phyloP scores from a whole-genome alignment of 92 coral and sea anemone genomes.

The Zoanthus sociatus region DNA sequence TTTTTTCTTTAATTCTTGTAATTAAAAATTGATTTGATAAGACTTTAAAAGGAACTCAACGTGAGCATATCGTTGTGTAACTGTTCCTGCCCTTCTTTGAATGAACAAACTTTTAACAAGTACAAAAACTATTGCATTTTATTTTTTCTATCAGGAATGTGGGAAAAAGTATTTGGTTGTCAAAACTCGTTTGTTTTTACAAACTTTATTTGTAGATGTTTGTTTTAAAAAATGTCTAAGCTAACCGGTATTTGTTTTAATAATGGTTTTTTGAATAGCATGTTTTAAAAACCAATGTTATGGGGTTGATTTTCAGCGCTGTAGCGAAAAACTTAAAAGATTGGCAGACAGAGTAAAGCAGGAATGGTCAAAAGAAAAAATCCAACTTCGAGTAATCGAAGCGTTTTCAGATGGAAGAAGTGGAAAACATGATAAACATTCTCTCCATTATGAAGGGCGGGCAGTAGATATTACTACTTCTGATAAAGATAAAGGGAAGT shows the following conservation, averaged over 20 bases:
- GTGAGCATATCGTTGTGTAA: no score
- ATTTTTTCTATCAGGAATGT: neutral
- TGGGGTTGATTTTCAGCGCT: conserved; percentile 61
- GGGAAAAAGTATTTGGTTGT: neutral
- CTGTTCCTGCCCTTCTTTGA: no score
- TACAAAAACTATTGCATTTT: no score
- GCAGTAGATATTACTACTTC: conserved; percentile 83
- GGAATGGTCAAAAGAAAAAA: conserved; percentile 58
- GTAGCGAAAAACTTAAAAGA: conserved; percentile 61
- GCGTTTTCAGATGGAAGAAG: conserved; percentile 69
- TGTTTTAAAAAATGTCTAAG: neutral
- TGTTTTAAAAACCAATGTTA: no score
- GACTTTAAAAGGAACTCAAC: no score
- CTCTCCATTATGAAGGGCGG: conserved; percentile 82
- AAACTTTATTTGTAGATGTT: neutral
- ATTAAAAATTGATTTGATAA: neutral
- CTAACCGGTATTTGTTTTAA: conserved; percentile 22
- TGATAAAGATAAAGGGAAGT: conserved; percentile 62
- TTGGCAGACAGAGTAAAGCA: conserved; percentile 55
- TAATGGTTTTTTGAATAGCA: conserved; percentile 23
- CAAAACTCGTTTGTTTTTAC: neutral
- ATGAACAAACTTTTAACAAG: no score
- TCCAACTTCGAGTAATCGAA: conserved; percentile 72
- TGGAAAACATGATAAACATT: conserved; percentile 44
- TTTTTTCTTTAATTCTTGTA: neutral